Base-by-base conservation (phyloP, 2,113 vertebrate species). In the Saccopteryx leptura region DNA sequence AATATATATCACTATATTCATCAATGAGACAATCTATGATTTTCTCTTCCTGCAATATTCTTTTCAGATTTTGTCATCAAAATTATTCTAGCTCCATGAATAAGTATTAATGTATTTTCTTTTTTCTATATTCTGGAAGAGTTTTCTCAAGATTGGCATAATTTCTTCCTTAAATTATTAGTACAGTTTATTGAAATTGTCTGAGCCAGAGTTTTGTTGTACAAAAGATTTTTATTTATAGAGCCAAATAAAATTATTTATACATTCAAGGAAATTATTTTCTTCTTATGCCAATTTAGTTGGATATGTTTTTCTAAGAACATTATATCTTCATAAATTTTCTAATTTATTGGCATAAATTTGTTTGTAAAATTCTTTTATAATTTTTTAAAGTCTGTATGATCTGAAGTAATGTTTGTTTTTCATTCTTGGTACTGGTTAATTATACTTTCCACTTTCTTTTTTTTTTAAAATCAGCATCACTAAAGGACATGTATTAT, bases 211-310 rank as follows among this genome's bases (percentile, higher is more conserved):
- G 18, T 83, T 88, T 65, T 84, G 24, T 68, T 68, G 61, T 74
- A 84, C 58, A 26, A 69, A 90, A 78, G 1, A 90, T 52, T 89
- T 91, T 54, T 61, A 39, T 91, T 72, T 83, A 28, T 72, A n/a
- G 58, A 75, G 72, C 46, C 54, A 39, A 90, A 82, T 71, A 33
- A 72, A 91, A 33, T 48, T 65, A 54, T n/a, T 83, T 52, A 60
- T 39, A 48, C 11, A 65, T 65, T 28, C 39, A 78, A 39, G 39
- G 54, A 69, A 84, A 90, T 52, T 78, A 39, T 54, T 65, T 90
- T 91, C 21, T 94, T 39, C 24, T 84, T 94, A 52, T 50, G 48
- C 68, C 72, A 78, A 1, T 50, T 50, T 54, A 52, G 46, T 31
- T 60, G 23, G 23, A 68, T 60, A 2, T 78, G 68, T 17, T 78